Conservation (phyloP, 2,113 vertebrate species). For the Bubo blakistoni region DNA sequence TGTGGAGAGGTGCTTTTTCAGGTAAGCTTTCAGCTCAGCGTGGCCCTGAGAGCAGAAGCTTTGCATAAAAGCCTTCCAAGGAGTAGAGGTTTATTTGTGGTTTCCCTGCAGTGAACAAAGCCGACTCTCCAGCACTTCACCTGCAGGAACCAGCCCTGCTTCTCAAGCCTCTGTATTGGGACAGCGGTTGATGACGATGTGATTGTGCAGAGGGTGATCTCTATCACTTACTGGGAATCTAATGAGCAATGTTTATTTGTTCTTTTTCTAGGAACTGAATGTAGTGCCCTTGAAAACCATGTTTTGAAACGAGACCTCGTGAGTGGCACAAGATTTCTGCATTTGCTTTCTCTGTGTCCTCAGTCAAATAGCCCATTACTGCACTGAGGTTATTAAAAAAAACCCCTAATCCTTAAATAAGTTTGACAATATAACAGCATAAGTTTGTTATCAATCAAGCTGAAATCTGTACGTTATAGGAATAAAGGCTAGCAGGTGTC, state of each 20-base stretch:
- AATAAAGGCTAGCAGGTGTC: background rate
- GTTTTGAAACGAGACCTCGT: background rate
- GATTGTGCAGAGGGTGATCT: background rate
- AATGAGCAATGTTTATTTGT: background rate
- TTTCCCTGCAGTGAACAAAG: background rate
- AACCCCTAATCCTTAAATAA: background rate
- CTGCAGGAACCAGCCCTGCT: background rate
- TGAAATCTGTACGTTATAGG: background rate
- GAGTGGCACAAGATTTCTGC: background rate
- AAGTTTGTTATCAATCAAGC: background rate
- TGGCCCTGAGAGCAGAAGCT: background rate
- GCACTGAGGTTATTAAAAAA: background rate
- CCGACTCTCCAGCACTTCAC: background rate
- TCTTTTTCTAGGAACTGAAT: background rate
- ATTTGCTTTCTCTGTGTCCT: background rate
- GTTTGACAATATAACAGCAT: background rate
- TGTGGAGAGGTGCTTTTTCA: background rate
- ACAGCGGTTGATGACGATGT: accelerated
- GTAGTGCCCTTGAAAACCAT: background rate
- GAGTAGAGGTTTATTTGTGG: background rate
- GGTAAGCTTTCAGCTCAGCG: background rate
- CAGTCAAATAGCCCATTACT: background rate
- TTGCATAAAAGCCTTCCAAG: background rate
- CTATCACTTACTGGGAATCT: background rate
- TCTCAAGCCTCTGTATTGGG: background rate